Percentiles rank a stretch among this genome's conserved stretches.
phyloP scores from a whole-genome alignment of 2,113 vertebrate genomes.

The Channa maculata region DNA sequence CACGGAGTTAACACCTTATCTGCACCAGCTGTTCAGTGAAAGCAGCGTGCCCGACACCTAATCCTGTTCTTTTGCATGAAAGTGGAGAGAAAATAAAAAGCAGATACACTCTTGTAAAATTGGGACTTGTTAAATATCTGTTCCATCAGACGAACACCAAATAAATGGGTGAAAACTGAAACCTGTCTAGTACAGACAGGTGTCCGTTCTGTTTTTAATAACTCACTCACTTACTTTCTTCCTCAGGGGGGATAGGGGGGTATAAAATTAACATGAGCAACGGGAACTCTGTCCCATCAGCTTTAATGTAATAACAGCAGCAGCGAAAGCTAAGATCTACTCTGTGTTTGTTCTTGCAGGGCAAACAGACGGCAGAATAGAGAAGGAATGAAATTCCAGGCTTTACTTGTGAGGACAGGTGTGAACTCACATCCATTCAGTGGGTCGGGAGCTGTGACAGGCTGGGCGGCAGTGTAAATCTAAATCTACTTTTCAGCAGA shows the following conservation, averaged over 20 bases:
- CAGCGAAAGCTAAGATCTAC: slow-evolving; percentile 12
- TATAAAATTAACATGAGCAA: slow-evolving; percentile 20
- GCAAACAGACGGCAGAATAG: slow-evolving; percentile 6
- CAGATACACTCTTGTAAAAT: background rate
- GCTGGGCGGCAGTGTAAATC: slow-evolving; percentile 46
- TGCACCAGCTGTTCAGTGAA: slow-evolving; percentile 6
- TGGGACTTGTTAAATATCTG: background rate
- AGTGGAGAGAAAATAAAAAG: background rate
- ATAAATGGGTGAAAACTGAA: background rate
- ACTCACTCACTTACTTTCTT: background rate
- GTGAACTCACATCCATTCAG: slow-evolving; percentile 33
- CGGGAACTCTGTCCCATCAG: slow-evolving; percentile 17
- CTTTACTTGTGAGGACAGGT: slow-evolving; percentile 23
- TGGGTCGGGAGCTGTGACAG: slow-evolving; percentile 46
- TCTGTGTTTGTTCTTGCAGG: slow-evolving; percentile 8
- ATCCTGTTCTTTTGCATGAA: background rate
- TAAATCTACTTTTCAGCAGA: slow-evolving; percentile 67
- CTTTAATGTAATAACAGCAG: slow-evolving; percentile 39
- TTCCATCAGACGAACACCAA: background rate
- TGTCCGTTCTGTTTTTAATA: too few species aligned
- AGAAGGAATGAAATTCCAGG: slow-evolving; percentile 30
- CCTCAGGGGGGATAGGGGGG: background rate
- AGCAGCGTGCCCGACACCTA: background rate
- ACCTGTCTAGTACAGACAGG: background rate
- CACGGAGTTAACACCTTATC: background rate